Evolutionary conservation across 2,797 vertebrate genomes (phyloP), one percentile per base, ranked within the genome.

Genomic region (Lateolabrax maculatus): DNA sequence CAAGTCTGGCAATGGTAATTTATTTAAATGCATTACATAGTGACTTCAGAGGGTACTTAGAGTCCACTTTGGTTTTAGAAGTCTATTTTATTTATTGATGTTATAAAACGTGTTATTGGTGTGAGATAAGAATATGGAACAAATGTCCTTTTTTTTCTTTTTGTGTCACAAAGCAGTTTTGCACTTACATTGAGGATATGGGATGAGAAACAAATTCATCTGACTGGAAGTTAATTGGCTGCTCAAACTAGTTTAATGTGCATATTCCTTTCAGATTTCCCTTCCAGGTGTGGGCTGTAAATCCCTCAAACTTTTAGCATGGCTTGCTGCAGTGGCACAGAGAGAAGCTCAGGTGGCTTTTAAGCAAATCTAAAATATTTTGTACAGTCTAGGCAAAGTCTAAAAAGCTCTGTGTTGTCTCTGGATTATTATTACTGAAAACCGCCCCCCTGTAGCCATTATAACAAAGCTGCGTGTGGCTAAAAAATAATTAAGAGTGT

Each of bases 401-500:
- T 23, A 46, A 18, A 55, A 57, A 44, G 29, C 4, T 61, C n/a
- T 53, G 0, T 51, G 27, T 29, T 37, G n/a, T 36, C 21, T 68
- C 44, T 55, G 64, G 65, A 34, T 58, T 46, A 15, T 81, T 62
- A 46, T 75, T 31, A 52, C 44, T 65, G 16, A 41, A 55, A 68
- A 43, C 53, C 70, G 63, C 10, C 19, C 25, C 29, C 19, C 43
- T 60, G 70, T 16, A 57, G 51, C 65, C 37, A 51, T 62, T 60
- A 77, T 71, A 85, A 69, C 64, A 60, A 76, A 80, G 36, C 60
- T 23, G 43, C 34, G 41, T 79, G 66, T 51, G 48, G 60, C 53
- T 77, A 66, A 74, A 77, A 85, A 82, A 84, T 69, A 43, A 55
- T 69, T 36, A 55, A 44, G 21, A 55, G 49, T 58, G 64, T 58